Evolutionary conservation across 2,113 vertebrate genomes (phyloP).

Genomic region (Brienomyrus longianalis): DNA sequence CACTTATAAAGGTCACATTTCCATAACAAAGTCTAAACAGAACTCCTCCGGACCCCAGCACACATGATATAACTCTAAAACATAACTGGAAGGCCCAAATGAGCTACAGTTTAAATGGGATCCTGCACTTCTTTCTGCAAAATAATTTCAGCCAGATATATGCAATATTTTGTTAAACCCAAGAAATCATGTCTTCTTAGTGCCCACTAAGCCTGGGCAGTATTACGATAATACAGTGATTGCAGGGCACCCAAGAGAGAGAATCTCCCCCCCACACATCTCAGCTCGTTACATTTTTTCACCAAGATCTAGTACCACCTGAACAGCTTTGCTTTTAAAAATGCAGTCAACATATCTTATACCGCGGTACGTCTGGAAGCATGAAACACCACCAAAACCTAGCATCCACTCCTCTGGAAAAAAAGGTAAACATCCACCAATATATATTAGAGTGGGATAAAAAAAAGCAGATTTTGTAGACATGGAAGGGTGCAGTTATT

Average conservation of each 20-base stretch:
- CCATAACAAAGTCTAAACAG: not conserved
- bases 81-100: not conserved
- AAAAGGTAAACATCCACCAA: not conserved
- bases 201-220: not conserved
- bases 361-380: not conserved
- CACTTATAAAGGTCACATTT: constrained; percentile 6
- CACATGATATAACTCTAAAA: not conserved
- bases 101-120: not conserved
- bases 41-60: not conserved
- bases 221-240: not conserved
- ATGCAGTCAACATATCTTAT: not conserved
- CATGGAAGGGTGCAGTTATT: not conserved
- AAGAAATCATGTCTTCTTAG: not conserved
- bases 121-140: not conserved
- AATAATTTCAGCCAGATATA: not conserved
- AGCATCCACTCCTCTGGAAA: not conserved
- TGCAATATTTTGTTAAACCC: not conserved
- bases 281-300: not conserved
- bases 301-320: not conserved
- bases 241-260: not conserved
- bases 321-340: not conserved
- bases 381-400: not conserved
- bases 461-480: not conserved
- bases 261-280: not conserved
- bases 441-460: not conserved